These are phyloP conservation scores for Argopecten irradians DNA, from an alignment of 1,140 invertebrate genomes.

Conservation along the genomic window DNA sequence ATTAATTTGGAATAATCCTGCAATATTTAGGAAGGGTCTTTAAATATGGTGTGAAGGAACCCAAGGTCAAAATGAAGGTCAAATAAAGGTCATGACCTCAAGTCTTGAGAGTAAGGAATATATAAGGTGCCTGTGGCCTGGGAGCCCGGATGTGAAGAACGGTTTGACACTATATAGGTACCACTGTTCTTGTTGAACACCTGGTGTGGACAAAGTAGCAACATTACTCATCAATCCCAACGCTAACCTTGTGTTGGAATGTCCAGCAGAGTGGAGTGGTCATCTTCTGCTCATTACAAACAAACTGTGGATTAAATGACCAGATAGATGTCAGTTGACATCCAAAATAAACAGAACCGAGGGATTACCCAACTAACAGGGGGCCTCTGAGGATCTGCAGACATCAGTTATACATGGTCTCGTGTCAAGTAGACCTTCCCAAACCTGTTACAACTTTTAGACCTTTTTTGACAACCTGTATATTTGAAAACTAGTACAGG, in stretches of 20 bases:
- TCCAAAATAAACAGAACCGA: not conserved
- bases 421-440: not conserved
- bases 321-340: conserved; percentile 7
- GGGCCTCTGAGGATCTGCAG: not conserved
- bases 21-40: no score
- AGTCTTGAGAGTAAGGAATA: no score
- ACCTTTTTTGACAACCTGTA: no score
- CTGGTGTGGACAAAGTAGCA: not conserved
- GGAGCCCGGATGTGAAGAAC: not conserved
- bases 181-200: not conserved
- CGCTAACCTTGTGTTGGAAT: not conserved
- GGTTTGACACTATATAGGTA: not conserved
- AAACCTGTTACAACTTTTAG: no score
- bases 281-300: conserved; percentile 16
- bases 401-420: not conserved
- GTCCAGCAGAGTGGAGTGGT: conserved; percentile 19
- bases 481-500: no score
- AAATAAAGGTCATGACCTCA: no score
- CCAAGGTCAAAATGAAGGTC: no score
- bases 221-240: not conserved
- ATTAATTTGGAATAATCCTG: no score
- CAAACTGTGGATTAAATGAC: not conserved
- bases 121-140: no score
- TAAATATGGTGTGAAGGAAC: no score
- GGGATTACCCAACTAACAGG: not conserved